phyloP scores from a whole-genome alignment of 2,888 invertebrate species.

The Pardosa pseudoannulata region DNA sequence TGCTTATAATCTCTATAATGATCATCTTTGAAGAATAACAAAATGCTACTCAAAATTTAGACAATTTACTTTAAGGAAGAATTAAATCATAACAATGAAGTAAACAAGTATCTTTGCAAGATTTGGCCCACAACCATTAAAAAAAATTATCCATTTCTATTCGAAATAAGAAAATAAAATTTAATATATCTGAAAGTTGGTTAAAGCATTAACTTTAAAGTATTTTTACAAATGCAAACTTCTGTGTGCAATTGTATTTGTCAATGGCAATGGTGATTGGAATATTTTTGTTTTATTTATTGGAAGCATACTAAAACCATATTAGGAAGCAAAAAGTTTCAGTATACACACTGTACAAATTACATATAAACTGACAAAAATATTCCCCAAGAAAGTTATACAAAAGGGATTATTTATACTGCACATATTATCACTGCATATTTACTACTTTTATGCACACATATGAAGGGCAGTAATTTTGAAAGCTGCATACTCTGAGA shows the following conservation, averaged over 20 bases:
- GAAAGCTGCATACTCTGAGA: conserved; percentile 47
- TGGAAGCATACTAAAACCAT: conserved; percentile 58
- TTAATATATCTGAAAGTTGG: too few species aligned
- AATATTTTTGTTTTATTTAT: not conserved
- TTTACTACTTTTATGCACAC: conserved; percentile 56
- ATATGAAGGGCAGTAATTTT: conserved; percentile 58
- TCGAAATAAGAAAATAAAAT: too few species aligned
- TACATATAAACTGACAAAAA: conserved; percentile 69
- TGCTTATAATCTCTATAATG: too few species aligned
- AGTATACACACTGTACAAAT: conserved; percentile 67
- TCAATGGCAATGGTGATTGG: conserved; percentile 2
- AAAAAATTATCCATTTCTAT: too few species aligned
- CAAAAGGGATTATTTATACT: conserved; percentile 65
- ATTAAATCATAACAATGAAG: too few species aligned
- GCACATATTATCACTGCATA: conserved; percentile 62
- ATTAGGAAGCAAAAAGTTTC: conserved; percentile 48
- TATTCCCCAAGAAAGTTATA: conserved; percentile 62
- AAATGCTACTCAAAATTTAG: too few species aligned
- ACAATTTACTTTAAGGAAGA: too few species aligned
- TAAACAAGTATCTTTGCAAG: too few species aligned
- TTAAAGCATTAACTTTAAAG: too few species aligned
- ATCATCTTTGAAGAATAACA: too few species aligned
- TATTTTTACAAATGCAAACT: not conserved
- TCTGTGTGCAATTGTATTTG: not conserved
- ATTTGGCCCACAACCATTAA: too few species aligned